A percentile compares a stretch with the other conserved stretches of the same genome.
Evolutionary conservation across 2,113 vertebrate species (phyloP).

Genomic region (Chiloscyllium plagiosum): DNA sequence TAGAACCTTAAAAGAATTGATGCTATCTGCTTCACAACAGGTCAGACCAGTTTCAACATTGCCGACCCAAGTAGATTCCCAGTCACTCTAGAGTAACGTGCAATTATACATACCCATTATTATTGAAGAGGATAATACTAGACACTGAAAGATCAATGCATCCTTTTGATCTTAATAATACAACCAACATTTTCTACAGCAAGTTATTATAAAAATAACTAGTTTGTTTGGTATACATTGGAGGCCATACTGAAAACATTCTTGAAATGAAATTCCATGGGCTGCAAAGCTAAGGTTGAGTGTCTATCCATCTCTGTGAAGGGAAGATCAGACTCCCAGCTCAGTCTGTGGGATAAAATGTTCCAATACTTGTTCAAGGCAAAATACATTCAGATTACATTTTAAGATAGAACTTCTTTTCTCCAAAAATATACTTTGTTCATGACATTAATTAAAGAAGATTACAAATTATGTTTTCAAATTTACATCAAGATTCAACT

Average conservation of each 20-base stretch:
- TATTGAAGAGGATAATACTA: conserved; percentile 12
- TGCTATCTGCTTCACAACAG: neutral
- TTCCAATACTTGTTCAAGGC: neutral
- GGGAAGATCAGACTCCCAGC: neutral
- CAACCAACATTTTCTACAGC: neutral
- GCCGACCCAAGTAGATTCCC: neutral
- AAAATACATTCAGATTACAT: neutral
- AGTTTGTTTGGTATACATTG: neutral
- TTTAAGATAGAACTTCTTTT: neutral
- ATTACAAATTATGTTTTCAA: no score
- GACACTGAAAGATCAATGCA: neutral
- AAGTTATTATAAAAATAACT: conserved; percentile 31
- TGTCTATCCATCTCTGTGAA: neutral
- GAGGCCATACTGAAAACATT: neutral
- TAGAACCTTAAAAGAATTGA: neutral
- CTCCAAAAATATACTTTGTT: no score
- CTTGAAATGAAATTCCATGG: neutral
- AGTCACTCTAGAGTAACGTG: neutral
- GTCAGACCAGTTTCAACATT: conserved; percentile 24
- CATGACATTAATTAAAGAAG: no score
- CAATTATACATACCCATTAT: conserved; percentile 33
- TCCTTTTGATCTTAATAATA: conserved; percentile 30
- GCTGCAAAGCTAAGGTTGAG: neutral
- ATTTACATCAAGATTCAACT: no score
- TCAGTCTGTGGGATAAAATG: neutral